Percentiles rank a stretch among this genome's conserved stretches.
Evolutionary conservation across 2,888 invertebrate genomes (phyloP).

Genomic region (Tenthredo mesomela): DNA sequence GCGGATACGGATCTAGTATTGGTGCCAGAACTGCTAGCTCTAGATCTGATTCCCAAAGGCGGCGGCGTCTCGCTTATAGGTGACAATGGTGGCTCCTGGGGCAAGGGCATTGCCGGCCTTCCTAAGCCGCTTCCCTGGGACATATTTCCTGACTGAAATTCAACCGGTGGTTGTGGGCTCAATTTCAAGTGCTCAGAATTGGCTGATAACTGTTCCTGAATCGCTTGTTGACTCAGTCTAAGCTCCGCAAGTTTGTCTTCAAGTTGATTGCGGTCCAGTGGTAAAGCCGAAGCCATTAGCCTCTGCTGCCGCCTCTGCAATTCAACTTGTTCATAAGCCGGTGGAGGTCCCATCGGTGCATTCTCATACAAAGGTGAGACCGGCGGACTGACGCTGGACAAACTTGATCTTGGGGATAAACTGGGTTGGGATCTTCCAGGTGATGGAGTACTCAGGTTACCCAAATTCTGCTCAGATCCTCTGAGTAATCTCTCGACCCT

Average conservation of each 20-base stretch:
- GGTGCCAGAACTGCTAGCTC: constrained; percentile 82
- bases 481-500: constrained; percentile 88
- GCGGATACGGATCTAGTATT: constrained; percentile 96
- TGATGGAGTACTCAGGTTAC: constrained; percentile 83
- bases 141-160: constrained; percentile 79
- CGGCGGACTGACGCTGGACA: constrained; percentile 93
- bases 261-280: constrained; percentile 72
- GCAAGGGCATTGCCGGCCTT: constrained; percentile 77
- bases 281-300: constrained; percentile 61
- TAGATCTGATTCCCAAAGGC: constrained; percentile 77
- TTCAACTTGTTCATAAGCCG: constrained; percentile 86
- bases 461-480: constrained; percentile 74
- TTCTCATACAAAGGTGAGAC: constrained; percentile 85
- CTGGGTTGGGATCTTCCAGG: constrained; percentile 90
- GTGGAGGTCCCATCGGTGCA: constrained; percentile 80
- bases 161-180: constrained; percentile 73
- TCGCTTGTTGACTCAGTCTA: constrained; percentile 78
- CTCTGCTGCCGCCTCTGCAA: constrained; percentile 80
- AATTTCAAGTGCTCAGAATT: constrained; percentile 65
- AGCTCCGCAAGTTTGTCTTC: constrained; percentile 80
- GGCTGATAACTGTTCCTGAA: constrained; percentile 67
- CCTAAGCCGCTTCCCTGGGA: constrained; percentile 82
- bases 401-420: constrained; percentile 90
- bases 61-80: constrained; percentile 94
- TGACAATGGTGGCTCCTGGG: constrained; percentile 85